phyloP scores from a whole-genome alignment of 2,797 vertebrate species.

The Megaceryle alcyon region DNA sequence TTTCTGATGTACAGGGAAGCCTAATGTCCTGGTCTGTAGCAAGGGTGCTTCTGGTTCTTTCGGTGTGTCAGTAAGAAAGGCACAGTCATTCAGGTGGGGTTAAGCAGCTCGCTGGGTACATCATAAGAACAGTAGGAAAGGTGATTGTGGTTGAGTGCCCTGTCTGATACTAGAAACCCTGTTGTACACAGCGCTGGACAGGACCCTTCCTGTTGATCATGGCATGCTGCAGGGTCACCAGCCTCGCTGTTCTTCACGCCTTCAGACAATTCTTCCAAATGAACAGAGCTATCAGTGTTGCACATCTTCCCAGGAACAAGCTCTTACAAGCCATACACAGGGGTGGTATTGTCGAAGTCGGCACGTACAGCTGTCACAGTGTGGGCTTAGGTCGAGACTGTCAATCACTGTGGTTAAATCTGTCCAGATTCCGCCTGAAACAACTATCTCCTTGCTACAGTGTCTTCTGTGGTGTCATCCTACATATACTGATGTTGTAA shows the following conservation, averaged over 20 bases:
- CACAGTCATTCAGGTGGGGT: background rate
- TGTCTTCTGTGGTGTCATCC: accelerated
- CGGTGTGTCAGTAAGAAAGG: background rate
- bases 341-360: background rate
- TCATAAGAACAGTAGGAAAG: background rate
- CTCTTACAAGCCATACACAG: background rate
- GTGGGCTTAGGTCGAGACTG: background rate
- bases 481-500: accelerated
- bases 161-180: background rate
- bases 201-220: accelerated
- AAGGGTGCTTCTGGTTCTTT: background rate
- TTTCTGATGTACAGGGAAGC: background rate
- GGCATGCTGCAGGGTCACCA: background rate
- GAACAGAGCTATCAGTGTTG: background rate
- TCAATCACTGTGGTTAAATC: background rate
- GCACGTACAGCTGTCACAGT: accelerated
- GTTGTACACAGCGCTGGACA: background rate
- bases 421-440: background rate
- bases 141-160: accelerated
- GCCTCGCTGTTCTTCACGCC: background rate
- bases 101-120: background rate
- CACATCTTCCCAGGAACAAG: background rate
- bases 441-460: background rate
- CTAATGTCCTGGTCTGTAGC: background rate
- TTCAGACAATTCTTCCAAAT: background rate